Base-by-base conservation (phyloP, 1,140 invertebrate genomes). In the Zaprionus lachaisei region DNA sequence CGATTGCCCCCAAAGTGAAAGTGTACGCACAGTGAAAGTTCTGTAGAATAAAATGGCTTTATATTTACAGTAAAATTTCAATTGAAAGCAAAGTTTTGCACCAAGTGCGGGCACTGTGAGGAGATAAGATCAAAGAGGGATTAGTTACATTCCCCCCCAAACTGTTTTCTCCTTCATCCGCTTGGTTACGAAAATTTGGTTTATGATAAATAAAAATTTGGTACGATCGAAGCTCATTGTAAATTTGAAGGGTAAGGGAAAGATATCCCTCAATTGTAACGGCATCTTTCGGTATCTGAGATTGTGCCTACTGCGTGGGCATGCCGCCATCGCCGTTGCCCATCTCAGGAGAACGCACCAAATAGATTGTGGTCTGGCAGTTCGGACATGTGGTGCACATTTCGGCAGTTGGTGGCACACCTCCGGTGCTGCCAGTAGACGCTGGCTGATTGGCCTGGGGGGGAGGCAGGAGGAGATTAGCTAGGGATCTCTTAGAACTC, bases 311-410 rank as follows among this genome's bases (percentile, higher is more conserved):
- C 54, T 91, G 71, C 37, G 76, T 34, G 15, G 80, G 44, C 6
- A 70, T 6, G 4, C 70, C 72, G 15, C 62, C 77, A 71, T 91
- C 87, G 7, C 86, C 87, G 11, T 91, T 41, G 4, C 85, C 85
- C 58, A 82, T 24, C 22, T 92, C 91, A 5, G 86, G 72, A 7
- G 77, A 49, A 44, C 91, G 91, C 15, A 92, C 85, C 61, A 92
- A 63, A 67, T 91, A 91, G 14, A 92, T 92, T 11, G 89, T 92
- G 9, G 91, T 91, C 62, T 91, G 89, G 62, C 91, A 92, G 68
- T 92, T 92, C 24, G 91, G 91, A 41, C 91, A 92, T 24, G 91
- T 92, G 44, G 91, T 92, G 62, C 91, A 92, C 83, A 92, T 81
- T 61, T 92, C 91, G 12, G 91, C 82, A 41, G 91, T 77, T 1